A percentile compares a stretch with the other conserved stretches of the same genome.
Evolutionary conservation across 2,797 vertebrate genomes (phyloP).

Genomic region (Champsocephalus esox): DNA sequence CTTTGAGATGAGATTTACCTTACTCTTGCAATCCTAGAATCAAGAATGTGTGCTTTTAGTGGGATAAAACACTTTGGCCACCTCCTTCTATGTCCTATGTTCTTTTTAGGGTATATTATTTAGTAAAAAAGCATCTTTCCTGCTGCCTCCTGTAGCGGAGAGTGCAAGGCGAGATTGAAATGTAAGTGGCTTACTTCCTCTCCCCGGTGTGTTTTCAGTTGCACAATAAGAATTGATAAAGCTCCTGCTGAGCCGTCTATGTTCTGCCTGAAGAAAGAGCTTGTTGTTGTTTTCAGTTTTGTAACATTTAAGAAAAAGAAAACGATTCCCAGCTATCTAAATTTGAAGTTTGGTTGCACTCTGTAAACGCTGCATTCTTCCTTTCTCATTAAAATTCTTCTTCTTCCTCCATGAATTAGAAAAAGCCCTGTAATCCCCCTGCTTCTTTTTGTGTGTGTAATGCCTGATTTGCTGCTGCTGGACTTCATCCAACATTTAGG

Average conservation of each 20-base stretch:
- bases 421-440: conserved; percentile 15
- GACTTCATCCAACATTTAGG: conserved; percentile 44
- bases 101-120: background rate
- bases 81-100: no score
- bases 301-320: background rate
- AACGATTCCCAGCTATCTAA: background rate
- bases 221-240: conserved; percentile 7
- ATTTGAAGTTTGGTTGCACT: background rate
- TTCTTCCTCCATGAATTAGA: background rate
- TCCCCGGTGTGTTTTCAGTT: background rate
- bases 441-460: background rate
- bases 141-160: background rate
- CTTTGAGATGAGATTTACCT: background rate
- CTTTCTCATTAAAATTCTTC: background rate
- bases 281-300: conserved; percentile 1
- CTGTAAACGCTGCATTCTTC: background rate
- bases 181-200: conserved; percentile 8
- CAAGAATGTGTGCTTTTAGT: background rate
- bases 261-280: conserved; percentile 4
- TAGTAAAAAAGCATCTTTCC: background rate
- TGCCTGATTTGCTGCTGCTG: conserved; percentile 26
- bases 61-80: background rate
- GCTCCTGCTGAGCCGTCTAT: conserved; percentile 25
- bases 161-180: background rate
- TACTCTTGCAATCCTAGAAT: background rate